Percentiles rank a stretch among this genome's conserved stretches.
These are phyloP conservation scores for Anas bahamensis DNA, from an alignment of 2,797 vertebrate species.

Conservation along the genomic window DNA sequence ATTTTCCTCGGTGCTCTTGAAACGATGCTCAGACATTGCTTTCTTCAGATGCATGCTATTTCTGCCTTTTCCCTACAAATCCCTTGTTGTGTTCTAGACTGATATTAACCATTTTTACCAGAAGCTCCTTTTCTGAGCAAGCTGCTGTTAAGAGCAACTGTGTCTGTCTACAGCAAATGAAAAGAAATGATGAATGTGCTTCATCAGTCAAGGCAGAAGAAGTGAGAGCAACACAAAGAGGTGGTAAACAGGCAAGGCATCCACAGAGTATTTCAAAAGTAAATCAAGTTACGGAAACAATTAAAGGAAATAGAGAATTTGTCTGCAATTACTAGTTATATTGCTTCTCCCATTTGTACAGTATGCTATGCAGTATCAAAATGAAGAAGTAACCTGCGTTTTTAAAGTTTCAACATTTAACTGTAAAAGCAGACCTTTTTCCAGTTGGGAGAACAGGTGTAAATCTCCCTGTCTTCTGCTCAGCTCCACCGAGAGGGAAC, in stretches of 20 bases:
- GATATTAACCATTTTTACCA: background rate
- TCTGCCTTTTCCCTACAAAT: background rate
- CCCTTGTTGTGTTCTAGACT: background rate
- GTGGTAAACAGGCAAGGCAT: constrained; percentile 7
- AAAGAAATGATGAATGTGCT: constrained; percentile 17
- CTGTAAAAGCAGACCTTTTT: background rate
- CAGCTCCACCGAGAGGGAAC: background rate
- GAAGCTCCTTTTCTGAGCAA: background rate
- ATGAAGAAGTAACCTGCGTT: background rate
- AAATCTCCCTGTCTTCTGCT: background rate
- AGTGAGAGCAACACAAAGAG: background rate
- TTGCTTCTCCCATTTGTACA: background rate
- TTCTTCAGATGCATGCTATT: background rate
- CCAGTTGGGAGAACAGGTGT: background rate
- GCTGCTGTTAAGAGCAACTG: background rate
- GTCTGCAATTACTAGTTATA: background rate
- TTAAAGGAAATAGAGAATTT: constrained; percentile 41
- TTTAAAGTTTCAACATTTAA: background rate
- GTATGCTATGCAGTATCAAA: background rate
- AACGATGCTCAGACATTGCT: background rate
- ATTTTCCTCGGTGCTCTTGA: background rate
- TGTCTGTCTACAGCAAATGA: constrained; percentile 1
- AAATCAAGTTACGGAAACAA: constrained; percentile 45
- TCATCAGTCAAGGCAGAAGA: constrained; percentile 17
- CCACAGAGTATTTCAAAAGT: background rate